A percentile compares a stretch with the other conserved stretches of the same genome.
These are phyloP conservation scores for Ciona savignyi DNA, from an alignment of 23 tunicate genomes.

Conservation along the genomic window DNA sequence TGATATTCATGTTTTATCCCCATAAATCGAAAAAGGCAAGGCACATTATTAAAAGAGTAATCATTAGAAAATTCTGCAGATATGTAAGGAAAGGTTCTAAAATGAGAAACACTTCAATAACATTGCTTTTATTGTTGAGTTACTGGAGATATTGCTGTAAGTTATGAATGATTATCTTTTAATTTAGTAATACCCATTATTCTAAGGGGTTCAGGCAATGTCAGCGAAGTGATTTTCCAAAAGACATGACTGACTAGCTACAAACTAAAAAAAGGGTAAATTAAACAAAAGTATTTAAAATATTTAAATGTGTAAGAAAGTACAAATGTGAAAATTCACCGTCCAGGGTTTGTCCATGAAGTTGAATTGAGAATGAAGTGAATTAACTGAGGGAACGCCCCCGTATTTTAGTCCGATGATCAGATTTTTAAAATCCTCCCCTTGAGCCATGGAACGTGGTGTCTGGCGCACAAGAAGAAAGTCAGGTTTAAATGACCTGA, in stretches of 20 bases:
- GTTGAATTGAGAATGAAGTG: slow-evolving; percentile 90
- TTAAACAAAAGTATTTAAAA: no score
- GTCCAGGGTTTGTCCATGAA: slow-evolving; percentile 94
- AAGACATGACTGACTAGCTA: not conserved
- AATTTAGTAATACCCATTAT: no score
- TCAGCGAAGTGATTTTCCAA: not conserved
- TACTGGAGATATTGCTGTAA: no score
- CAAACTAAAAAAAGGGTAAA: no score
- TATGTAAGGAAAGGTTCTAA: not conserved
- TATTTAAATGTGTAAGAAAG: no score
- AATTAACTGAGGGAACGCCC: slow-evolving; percentile 91
- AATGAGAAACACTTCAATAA: no score
- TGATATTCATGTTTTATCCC: no score
- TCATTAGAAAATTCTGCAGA: not conserved
- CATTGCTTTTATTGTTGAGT: no score
- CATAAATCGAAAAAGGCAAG: not conserved
- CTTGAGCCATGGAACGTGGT: slow-evolving; percentile 67
- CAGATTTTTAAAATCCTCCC: slow-evolving; percentile 60
- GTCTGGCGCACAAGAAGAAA: slow-evolving; percentile 86
- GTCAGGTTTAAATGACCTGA: slow-evolving; percentile 92
- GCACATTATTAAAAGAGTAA: not conserved
- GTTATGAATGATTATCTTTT: no score
- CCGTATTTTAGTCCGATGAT: slow-evolving; percentile 86
- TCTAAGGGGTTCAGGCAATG: no score
- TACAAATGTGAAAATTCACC: slow-evolving; percentile 18